Evolutionary conservation across 2,797 vertebrate species (phyloP), one percentile per base, ranked within the genome.

Genomic region (Aselliscus stoliczkanus): DNA sequence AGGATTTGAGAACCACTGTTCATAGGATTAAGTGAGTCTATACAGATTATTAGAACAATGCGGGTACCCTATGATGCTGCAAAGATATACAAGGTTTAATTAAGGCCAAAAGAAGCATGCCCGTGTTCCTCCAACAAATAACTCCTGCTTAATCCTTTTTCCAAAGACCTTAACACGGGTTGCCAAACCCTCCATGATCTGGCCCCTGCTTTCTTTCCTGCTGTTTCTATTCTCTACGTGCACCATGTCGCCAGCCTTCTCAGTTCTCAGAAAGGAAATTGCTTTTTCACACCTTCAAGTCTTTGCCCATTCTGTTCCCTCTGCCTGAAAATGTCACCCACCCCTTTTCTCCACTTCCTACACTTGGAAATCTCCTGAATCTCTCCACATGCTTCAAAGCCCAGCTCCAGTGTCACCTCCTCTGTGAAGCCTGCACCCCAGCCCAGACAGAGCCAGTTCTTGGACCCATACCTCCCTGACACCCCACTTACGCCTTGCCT

Each of bases 11-110:
- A 94, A 90, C 31, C 52, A 80, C 47, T 70, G 47, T 60, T 87
- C 64, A 65, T 81, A 31, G 75, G 34, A 90, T 67, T 87, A 88
- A 83, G 10, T 34, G 52, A 89, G 52, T 87, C 82, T 90, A 44
- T 69, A 44, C 69, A 50, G 86, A 87, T 70, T 75, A 54, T 90
- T 13, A 90, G 39, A 82, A 79, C 18, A 11, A 7, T 27, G 25
- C 39, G 31, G 79, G 52, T 93, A 4, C 31, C 81, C 21, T 37
- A 52, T 21, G 58, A 72, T 69, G 25, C 44, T 83, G 58, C 70
- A 56, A 52, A 92, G 77, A 82, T 82, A 72, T 37, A 67, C 31
- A 42, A 90, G 92, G 79, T 94, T 94, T 93, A 90, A 81, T 81
- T 73, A 39, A 80, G 62, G 42, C 54, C 81, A 23, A 64, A 88